These are phyloP conservation scores for Hyposoter didymator DNA, from an alignment of 2,888 invertebrate genomes.

Conservation along the genomic window DNA sequence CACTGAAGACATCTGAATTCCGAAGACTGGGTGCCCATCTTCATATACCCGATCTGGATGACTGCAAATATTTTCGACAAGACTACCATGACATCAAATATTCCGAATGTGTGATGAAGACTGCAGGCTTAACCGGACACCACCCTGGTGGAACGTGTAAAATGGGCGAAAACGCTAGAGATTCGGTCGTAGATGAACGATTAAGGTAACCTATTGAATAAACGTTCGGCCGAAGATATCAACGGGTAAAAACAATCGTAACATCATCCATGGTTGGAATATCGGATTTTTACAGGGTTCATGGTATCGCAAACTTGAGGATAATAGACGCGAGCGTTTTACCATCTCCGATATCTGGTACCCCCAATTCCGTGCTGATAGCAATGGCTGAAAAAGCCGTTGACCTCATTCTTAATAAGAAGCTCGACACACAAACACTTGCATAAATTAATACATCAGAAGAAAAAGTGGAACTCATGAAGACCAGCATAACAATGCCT, in stretches of 20 bases:
- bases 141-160: slow-evolving; percentile 93
- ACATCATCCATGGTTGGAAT: not conserved
- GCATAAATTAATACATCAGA: not conserved
- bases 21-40: slow-evolving; percentile 87
- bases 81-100: slow-evolving; percentile 85
- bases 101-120: slow-evolving; percentile 88
- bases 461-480: not conserved
- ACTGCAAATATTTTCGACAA: slow-evolving; percentile 86
- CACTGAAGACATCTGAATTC: slow-evolving; percentile 86
- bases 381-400: slow-evolving; percentile 89
- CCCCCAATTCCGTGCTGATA: slow-evolving; percentile 89
- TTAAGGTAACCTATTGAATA: slow-evolving; percentile 85
- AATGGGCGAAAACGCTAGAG: slow-evolving; percentile 86
- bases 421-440: not conserved
- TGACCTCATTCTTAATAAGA: slow-evolving; percentile 85
- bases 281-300: slow-evolving; percentile 86
- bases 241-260: not conserved
- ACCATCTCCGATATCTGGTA: slow-evolving; percentile 91
- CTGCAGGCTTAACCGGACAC: slow-evolving; percentile 89
- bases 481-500: not conserved
- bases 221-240: not conserved
- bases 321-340: slow-evolving; percentile 93
- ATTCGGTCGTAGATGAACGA: slow-evolving; percentile 89
- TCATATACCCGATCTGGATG: slow-evolving; percentile 88
- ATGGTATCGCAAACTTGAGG: slow-evolving; percentile 88